Conservation (phyloP, 2,113 vertebrate species). For the Propithecus coquereli region DNA sequence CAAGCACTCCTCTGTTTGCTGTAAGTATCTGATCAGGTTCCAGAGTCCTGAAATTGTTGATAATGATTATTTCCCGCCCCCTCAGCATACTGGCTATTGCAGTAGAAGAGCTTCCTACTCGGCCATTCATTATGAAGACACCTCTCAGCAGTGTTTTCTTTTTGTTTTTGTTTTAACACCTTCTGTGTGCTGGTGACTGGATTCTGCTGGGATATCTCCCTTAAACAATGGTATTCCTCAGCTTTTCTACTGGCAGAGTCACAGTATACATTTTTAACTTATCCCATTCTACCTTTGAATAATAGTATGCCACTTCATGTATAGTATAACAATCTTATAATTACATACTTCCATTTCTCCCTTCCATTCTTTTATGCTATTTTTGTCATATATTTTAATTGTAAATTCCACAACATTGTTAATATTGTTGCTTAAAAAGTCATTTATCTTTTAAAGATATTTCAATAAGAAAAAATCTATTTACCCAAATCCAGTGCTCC, state of each 20-base stretch:
- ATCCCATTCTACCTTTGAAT: neutral
- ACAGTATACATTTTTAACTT: neutral
- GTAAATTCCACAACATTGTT: neutral
- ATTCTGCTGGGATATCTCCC: neutral
- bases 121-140: neutral
- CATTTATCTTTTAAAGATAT: neutral
- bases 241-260: neutral
- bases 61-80: neutral
- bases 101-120: neutral
- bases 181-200: neutral
- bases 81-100: neutral
- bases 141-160: neutral
- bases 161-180: neutral
- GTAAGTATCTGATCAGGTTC: neutral
- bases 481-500: neutral
- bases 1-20: neutral
- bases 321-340: neutral
- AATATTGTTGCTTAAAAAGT: neutral
- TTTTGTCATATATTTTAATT: neutral
- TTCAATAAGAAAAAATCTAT: neutral
- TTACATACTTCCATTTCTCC: neutral
- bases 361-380: neutral
- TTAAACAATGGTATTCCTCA: neutral
- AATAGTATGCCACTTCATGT: neutral
- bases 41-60: neutral